These are phyloP conservation scores for Phylloscopus whistleri DNA, from an alignment of 2,113 vertebrate species.

Conservation along the genomic window DNA sequence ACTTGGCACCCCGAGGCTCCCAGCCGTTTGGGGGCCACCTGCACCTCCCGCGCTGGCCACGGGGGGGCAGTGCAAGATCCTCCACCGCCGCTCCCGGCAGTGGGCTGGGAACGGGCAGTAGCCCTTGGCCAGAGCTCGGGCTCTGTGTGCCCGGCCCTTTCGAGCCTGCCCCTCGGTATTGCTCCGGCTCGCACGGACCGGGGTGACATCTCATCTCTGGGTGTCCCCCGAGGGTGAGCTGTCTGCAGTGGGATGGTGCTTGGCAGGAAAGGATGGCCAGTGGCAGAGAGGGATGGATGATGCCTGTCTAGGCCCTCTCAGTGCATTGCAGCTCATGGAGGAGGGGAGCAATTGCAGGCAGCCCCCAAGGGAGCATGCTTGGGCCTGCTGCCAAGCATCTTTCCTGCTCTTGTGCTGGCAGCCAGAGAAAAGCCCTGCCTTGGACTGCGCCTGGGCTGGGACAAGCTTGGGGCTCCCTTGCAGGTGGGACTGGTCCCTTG, in stretches of 20 bases:
- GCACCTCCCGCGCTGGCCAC: neutral
- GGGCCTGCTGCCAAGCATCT: neutral
- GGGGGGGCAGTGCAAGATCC: slow-evolving; percentile 9
- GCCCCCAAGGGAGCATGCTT: neutral
- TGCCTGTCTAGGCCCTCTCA: neutral
- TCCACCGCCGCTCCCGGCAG: accelerated
- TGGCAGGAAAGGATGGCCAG: neutral
- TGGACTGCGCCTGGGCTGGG: neutral
- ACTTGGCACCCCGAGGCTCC: accelerated
- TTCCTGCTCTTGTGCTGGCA: neutral
- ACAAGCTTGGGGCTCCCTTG: neutral
- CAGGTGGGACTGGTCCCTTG: neutral
- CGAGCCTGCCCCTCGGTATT: neutral
- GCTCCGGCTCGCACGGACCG: accelerated
- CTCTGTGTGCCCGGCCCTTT: neutral
- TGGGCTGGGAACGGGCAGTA: neutral
- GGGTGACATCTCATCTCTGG: neutral
- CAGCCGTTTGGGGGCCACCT: neutral
- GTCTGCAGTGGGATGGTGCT: neutral
- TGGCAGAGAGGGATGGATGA: neutral
- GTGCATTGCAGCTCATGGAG: neutral
- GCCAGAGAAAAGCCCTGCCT: neutral
- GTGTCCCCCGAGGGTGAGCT: neutral
- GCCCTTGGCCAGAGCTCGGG: neutral
- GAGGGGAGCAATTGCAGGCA: accelerated